A percentile compares a stretch with the other conserved stretches of the same genome.
Conservation (phyloP, 2,888 invertebrate species). For the Sceliomorpha sp. region DNA sequence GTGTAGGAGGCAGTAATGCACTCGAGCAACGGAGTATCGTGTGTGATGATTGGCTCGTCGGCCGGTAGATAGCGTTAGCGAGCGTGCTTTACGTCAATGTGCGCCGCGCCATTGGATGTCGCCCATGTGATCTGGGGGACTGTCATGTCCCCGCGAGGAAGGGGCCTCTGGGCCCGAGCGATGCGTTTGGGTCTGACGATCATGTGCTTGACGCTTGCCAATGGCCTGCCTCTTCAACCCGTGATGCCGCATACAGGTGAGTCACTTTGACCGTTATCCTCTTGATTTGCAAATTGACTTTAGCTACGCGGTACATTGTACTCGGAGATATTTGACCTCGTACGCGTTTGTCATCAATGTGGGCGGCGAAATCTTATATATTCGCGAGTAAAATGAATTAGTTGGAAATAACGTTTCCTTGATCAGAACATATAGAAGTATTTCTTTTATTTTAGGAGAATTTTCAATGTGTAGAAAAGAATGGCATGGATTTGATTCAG, state of each 20-base stretch:
- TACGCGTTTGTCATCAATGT: too few species aligned
- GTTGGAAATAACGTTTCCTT: too few species aligned
- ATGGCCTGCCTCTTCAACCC: slow-evolving; percentile 72
- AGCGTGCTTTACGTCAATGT: slow-evolving; percentile 66
- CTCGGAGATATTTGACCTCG: too few species aligned
- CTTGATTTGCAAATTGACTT: too few species aligned
- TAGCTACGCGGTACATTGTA: too few species aligned
- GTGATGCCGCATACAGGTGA: slow-evolving; percentile 70
- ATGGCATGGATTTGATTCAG: too few species aligned
- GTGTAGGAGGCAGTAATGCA: slow-evolving; percentile 66
- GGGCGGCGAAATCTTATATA: too few species aligned
- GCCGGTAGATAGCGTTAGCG: slow-evolving; percentile 70
- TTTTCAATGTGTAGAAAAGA: too few species aligned
- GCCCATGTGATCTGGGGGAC: slow-evolving; percentile 57
- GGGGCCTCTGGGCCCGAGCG: slow-evolving; percentile 57
- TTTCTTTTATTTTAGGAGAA: too few species aligned
- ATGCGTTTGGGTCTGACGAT: slow-evolving; percentile 61
- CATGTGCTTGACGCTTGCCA: slow-evolving; percentile 61
- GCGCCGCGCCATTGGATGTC: slow-evolving; percentile 66
- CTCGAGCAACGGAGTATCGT: slow-evolving; percentile 64
- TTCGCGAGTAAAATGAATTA: too few species aligned
- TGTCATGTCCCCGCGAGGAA: slow-evolving; percentile 56
- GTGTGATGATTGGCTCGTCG: slow-evolving; percentile 66
- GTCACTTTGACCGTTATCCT: slow-evolving; percentile 53
- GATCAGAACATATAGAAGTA: too few species aligned